phyloP scores from a whole-genome alignment of 2,113 vertebrate species.

The Gopherus evgoodei region DNA sequence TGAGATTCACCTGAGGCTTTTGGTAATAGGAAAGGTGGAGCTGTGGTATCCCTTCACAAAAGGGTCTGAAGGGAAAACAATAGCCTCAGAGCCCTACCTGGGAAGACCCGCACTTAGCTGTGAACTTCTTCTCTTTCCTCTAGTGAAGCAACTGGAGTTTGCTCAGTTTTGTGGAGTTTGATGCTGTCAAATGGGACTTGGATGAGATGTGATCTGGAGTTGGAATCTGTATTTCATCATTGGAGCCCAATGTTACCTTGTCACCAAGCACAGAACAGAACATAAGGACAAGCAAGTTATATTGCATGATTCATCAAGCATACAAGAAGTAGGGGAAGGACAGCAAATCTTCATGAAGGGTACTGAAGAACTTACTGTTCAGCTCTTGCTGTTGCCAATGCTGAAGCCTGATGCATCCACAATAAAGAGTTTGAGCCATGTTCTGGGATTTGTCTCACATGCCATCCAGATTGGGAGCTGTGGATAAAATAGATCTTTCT shows the following conservation, averaged over 20 bases:
- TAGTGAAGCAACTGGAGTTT: neutral
- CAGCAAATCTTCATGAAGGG: neutral
- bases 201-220: neutral
- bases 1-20: neutral
- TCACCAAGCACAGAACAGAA: neutral
- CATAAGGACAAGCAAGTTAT: neutral
- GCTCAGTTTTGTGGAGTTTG: rapidly evolving
- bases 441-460: too few species aligned
- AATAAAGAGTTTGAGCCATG: neutral
- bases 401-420: neutral
- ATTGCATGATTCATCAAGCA: neutral
- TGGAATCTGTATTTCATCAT: neutral
- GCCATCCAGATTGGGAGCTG: neutral
- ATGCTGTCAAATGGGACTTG: neutral
- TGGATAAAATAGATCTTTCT: neutral
- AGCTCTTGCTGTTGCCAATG: neutral
- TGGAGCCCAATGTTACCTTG: neutral
- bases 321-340: neutral
- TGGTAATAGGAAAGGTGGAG: neutral
- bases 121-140: neutral
- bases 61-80: neutral
- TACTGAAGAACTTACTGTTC: neutral
- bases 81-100: neutral
- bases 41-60: neutral
- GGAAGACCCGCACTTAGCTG: neutral